phyloP scores from a whole-genome alignment of 2,888 invertebrate species.

The Caenorhabditis panamensis region DNA sequence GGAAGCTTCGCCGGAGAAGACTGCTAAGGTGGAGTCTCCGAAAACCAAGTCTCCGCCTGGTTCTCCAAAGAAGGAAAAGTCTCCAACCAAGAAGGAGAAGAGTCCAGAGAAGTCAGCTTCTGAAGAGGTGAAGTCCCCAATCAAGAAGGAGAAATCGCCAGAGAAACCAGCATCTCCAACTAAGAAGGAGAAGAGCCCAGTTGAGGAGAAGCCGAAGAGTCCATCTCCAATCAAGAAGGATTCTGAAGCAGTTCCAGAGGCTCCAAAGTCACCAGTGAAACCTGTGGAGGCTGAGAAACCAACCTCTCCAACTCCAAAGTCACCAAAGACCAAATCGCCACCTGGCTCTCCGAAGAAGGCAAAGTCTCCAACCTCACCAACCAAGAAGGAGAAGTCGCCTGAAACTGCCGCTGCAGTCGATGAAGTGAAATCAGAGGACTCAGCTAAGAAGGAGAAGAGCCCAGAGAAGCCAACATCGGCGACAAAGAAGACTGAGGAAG shows the following conservation, averaged over 20 bases:
- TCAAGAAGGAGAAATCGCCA: conserved; percentile 47
- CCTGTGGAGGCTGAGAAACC: no score
- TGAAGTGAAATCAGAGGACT: conserved; percentile 10
- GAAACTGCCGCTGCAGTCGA: background rate
- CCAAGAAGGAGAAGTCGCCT: conserved; percentile 42
- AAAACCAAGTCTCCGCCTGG: conserved; percentile 9
- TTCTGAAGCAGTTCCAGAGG: conserved; percentile 43
- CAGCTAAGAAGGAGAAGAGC: conserved; percentile 48
- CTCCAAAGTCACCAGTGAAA: no score
- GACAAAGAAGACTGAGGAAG: conserved; percentile 24
- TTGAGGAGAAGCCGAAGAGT: conserved; percentile 23
- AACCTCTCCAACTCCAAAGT: no score
- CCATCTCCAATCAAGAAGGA: conserved; percentile 47
- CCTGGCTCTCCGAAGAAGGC: conserved; percentile 17
- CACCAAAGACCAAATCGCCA: conserved; percentile 4
- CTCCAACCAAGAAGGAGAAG: conserved; percentile 38
- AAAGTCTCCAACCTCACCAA: background rate
- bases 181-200: conserved; percentile 41
- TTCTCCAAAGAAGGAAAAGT: conserved; percentile 21
- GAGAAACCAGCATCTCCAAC: conserved; percentile 28
- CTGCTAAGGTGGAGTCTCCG: conserved; percentile 38
- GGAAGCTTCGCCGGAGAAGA: conserved; percentile 50
- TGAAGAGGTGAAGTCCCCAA: conserved; percentile 15
- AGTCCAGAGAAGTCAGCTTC: background rate
- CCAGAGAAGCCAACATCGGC: conserved; percentile 33